Conservation (phyloP, 2,113 vertebrate genomes). For the Sterna hirundo region DNA sequence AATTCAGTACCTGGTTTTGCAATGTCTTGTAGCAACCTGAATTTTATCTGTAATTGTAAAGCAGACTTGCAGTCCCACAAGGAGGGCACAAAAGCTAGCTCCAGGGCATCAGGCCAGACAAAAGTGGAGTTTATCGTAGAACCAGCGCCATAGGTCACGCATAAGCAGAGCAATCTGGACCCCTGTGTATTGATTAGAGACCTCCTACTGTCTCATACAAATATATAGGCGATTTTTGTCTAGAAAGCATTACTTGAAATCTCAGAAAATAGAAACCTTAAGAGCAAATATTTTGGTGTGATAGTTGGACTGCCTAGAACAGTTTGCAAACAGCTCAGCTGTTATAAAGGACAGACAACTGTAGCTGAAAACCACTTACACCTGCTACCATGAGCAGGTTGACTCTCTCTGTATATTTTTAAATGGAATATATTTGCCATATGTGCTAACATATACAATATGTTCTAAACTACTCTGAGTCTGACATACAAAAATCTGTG, state of each 20-base stretch:
- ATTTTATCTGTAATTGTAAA: neutral
- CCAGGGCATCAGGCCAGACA: neutral
- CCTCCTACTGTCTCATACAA: neutral
- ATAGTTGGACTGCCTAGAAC: neutral
- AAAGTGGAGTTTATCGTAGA: neutral
- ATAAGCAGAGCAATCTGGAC: neutral
- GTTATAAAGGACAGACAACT: neutral
- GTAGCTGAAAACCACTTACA: neutral
- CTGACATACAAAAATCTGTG: neutral
- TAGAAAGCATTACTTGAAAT: neutral
- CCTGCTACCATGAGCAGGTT: neutral
- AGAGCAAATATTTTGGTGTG: conserved; percentile 17
- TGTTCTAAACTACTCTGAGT: neutral
- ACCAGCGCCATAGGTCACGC: neutral
- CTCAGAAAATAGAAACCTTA: neutral
- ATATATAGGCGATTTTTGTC: neutral
- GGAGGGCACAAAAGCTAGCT: conserved; percentile 3
- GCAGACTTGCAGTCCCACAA: neutral
- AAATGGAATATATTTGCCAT: neutral
- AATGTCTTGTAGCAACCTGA: neutral
- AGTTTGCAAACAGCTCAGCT: conserved; percentile 19
- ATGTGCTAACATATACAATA: neutral
- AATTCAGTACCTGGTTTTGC: conserved; percentile 27
- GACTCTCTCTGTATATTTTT: neutral
- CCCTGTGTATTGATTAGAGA: neutral